Evolutionary conservation across 2,113 vertebrate species (phyloP).

Genomic region (Dicentrarchus labrax): DNA sequence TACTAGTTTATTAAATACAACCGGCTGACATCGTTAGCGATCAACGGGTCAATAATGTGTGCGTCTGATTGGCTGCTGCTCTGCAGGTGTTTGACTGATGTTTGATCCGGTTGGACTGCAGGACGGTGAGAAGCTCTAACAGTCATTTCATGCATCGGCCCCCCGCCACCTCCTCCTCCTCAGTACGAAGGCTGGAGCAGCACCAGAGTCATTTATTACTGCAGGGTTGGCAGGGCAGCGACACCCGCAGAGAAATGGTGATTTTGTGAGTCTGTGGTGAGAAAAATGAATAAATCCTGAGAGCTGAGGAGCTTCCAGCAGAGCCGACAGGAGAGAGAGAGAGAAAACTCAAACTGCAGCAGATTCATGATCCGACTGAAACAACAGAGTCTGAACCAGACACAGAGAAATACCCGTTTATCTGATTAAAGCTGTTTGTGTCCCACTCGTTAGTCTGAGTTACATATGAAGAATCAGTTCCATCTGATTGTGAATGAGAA

Average conservation of each 20-base stretch:
- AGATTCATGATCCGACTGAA: background rate
- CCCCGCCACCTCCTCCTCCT: background rate
- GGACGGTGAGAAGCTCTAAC: background rate
- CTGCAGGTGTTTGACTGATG: slow-evolving; percentile 14
- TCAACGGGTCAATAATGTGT: background rate
- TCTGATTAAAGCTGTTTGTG: no score
- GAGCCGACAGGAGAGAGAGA: background rate
- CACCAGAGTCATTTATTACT: slow-evolving; percentile 32
- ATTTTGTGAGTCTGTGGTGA: slow-evolving; percentile 26
- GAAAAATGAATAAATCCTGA: slow-evolving; percentile 23
- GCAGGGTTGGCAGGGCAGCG: slow-evolving; percentile 23
- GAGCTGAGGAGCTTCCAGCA: slow-evolving; percentile 2
- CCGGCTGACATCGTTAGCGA: no score
- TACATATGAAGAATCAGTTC: no score
- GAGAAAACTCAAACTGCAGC: background rate
- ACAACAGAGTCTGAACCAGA: background rate
- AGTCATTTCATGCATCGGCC: slow-evolving; percentile 29
- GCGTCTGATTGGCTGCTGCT: background rate
- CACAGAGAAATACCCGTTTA: no score
- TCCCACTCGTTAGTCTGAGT: no score
- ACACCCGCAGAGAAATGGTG: slow-evolving; percentile 23
- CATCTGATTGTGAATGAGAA: no score
- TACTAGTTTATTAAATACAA: no score
- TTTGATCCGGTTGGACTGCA: background rate
- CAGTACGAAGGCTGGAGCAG: slow-evolving; percentile 20